Base-by-base conservation (phyloP, 2,113 vertebrate species). In the Pseudonaja textilis region DNA sequence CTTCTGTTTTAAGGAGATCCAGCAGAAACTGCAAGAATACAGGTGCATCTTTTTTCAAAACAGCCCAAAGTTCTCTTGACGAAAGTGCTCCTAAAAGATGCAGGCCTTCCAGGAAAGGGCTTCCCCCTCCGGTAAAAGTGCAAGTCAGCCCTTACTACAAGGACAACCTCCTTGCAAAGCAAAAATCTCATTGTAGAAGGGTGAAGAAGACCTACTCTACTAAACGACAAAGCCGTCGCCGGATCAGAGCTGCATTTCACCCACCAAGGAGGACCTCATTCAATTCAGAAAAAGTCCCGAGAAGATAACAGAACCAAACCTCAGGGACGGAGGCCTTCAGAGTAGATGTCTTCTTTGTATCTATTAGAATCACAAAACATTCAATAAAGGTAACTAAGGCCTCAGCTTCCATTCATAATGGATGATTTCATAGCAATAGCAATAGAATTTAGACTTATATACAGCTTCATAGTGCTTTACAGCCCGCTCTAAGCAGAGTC, bases 371-470 rank as follows among this genome's bases (percentile, higher is more conserved):
- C 14, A 50, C 29, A 55, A 22, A 45, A 57, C 74, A 50, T 45
- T 85, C 64, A 92, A 85, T 92, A 92, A 92, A 92, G 26, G 89
- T 42, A 47, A 52, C 23, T 56, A 50, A 45, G 18, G 50, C 16
- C 61, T 52, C 69, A 55, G 25, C 1, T 7, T 14, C 34, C 18
- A 25, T 42, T 25, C 39, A 26, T 26, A 56, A 89, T 42, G 3
- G 25, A 23, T 89, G 25, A 56, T 81, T 55, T 81, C 74, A 81
- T 81, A 39, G 12, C 29, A n/a, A n/a, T 14, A 69, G 10, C 26
- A 64, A 64, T 4, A 64, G 61, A 11, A 26, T 3, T 64, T 29
- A 29, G 11, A 29, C 26, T 64, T 64, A 12, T 11, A 64, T 29
- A 11, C 25, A 10, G 10, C 59, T 64, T 64, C 61, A 64, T 10